A percentile compares a stretch with the other conserved stretches of the same genome.
Conservation (phyloP, 2,888 invertebrate genomes). For the Lymantria dispar region DNA sequence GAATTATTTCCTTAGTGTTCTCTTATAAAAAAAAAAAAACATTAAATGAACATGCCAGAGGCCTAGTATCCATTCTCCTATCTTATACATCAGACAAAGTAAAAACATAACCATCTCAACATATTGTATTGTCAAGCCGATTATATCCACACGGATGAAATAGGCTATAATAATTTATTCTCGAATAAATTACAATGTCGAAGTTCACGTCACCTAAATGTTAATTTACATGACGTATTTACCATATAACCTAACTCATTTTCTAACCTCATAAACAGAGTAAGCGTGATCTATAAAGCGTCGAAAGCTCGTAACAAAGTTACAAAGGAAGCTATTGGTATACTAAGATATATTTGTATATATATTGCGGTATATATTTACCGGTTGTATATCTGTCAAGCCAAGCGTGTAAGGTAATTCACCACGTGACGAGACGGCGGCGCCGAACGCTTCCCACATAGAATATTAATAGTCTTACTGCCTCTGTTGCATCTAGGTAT, state of each 20-base stretch:
- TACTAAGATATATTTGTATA: conserved; percentile 3
- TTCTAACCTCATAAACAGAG: conserved; percentile 14
- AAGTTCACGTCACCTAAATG: background rate
- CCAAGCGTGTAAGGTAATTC: conserved; percentile 36
- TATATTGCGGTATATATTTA: conserved; percentile 5
- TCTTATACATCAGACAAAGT: no score
- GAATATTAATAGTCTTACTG: conserved; percentile 36
- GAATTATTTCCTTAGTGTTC: no score
- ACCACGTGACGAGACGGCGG: conserved; percentile 32
- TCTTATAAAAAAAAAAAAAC: no score
- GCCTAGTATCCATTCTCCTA: no score
- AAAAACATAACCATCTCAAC: no score
- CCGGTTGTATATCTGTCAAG: conserved; percentile 32
- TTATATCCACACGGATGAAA: no score
- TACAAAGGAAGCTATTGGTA: conserved; percentile 26
- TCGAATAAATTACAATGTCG: no score
- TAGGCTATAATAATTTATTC: no score
- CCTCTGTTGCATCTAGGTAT: conserved; percentile 16
- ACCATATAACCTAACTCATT: background rate
- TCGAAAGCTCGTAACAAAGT: conserved; percentile 16
- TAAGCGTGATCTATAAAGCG: conserved; percentile 20
- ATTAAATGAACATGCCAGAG: no score
- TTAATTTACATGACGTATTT: conserved; percentile 1
- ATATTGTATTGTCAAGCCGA: no score
- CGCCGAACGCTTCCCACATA: conserved; percentile 30